Percentiles rank a stretch among this genome's conserved stretches.
These are phyloP conservation scores for Sebastes itinus DNA, from an alignment of 2,797 vertebrate species.

Conservation along the genomic window DNA sequence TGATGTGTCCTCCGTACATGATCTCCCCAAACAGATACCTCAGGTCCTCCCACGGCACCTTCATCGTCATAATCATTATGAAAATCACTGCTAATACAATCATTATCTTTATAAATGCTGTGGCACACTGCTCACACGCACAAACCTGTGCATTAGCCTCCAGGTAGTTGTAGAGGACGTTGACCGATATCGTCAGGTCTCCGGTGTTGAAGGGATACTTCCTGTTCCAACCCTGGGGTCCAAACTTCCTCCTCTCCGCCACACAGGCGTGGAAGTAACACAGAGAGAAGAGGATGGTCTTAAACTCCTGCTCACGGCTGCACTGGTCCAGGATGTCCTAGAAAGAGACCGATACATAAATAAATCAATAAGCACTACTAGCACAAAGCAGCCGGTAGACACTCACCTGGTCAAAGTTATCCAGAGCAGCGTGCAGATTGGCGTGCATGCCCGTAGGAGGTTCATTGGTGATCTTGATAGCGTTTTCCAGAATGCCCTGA, in stretches of 20 bases:
- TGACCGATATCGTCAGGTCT: slow-evolving; percentile 83
- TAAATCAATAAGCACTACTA: not conserved
- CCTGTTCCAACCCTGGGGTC: slow-evolving; percentile 86
- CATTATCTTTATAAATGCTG: not conserved
- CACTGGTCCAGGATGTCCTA: slow-evolving; percentile 87
- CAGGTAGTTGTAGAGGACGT: slow-evolving; percentile 83
- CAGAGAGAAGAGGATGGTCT: slow-evolving; percentile 86
- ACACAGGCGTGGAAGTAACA: slow-evolving; percentile 86
- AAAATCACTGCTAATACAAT: slow-evolving; percentile 5
- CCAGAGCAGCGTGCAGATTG: slow-evolving; percentile 82
- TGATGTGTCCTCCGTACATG: slow-evolving; percentile 86
- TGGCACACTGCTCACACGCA: slow-evolving; percentile 23
- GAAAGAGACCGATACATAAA: not conserved
- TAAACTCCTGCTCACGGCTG: slow-evolving; percentile 88
- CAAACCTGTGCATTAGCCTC: slow-evolving; percentile 84
- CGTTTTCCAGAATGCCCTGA: slow-evolving; percentile 86
- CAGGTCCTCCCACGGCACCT: slow-evolving; percentile 86
- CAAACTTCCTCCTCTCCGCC: slow-evolving; percentile 83
- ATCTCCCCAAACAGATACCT: slow-evolving; percentile 87
- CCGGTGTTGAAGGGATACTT: slow-evolving; percentile 86
- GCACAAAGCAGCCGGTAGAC: not conserved
- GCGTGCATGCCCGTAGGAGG: slow-evolving; percentile 85
- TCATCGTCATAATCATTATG: slow-evolving; percentile 18
- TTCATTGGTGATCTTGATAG: slow-evolving; percentile 88
- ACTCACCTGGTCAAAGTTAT: slow-evolving; percentile 87